Percentiles rank a stretch among this genome's conserved stretches.
These are phyloP conservation scores for Melanchra persicariae DNA, from an alignment of 2,888 invertebrate genomes.

Conservation along the genomic window DNA sequence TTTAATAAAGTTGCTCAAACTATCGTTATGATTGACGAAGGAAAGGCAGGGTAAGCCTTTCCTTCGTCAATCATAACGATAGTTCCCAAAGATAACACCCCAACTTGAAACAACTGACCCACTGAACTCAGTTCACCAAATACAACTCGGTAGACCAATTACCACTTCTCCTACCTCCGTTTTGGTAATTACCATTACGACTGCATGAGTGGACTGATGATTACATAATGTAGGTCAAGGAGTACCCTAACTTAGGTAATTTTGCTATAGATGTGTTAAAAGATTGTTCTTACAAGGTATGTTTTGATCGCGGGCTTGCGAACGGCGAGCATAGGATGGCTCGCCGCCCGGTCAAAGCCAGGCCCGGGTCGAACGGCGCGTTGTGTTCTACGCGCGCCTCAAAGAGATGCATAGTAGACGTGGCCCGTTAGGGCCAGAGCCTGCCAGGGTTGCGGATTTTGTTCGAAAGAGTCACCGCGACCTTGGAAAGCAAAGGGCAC, in stretches of 20 bases:
- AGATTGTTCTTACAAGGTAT: constrained; percentile 4
- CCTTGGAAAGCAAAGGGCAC: too few relatives aligned
- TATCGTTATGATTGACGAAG: too few relatives aligned
- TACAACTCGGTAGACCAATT: background rate
- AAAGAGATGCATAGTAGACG: too few relatives aligned
- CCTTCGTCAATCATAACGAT: constrained; percentile 29
- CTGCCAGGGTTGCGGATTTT: too few relatives aligned
- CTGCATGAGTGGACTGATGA: constrained; percentile 49
- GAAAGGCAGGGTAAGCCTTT: too few relatives aligned
- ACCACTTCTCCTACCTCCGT: constrained; percentile 16
- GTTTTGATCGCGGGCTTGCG: too few relatives aligned
- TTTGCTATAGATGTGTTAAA: constrained; percentile 9
- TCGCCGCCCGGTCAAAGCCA: too few relatives aligned
- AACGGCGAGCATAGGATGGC: too few relatives aligned
- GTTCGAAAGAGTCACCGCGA: too few relatives aligned
- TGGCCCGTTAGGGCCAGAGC: too few relatives aligned
- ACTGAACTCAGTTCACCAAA: constrained; percentile 37
- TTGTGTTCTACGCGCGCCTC: too few relatives aligned
- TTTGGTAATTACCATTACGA: constrained; percentile 54
- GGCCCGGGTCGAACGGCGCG: too few relatives aligned
- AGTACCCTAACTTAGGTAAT: background rate
- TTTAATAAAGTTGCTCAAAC: constrained; percentile 1
- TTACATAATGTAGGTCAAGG: constrained; percentile 56
- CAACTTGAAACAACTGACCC: constrained; percentile 38
- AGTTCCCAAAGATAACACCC: constrained; percentile 27